Conservation (phyloP, 1,140 invertebrate genomes). For the Papilio aristodemus region DNA sequence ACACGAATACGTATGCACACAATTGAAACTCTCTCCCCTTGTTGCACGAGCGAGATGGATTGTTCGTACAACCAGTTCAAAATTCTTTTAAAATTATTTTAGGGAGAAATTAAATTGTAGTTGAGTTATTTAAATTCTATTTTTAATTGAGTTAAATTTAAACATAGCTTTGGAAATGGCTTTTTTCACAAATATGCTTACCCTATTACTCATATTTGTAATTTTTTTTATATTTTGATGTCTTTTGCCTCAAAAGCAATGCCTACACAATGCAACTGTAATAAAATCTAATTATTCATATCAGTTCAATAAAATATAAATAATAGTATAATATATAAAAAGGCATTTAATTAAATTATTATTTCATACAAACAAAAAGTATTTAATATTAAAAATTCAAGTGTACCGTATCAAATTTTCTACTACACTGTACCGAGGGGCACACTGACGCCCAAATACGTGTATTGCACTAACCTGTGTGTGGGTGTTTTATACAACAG, state of each 20-base stretch:
- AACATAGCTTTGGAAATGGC: too few species aligned
- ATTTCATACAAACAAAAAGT: background rate
- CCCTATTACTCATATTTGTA: too few species aligned
- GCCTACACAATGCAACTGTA: too few species aligned
- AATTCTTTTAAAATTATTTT: background rate
- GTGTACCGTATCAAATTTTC: constrained; percentile 13
- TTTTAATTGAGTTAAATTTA: too few species aligned
- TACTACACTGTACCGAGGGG: constrained; percentile 33
- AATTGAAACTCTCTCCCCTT: constrained; percentile 52
- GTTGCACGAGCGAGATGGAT: constrained; percentile 56
- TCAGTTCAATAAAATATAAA: background rate
- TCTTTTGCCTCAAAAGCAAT: too few species aligned
- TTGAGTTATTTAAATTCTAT: too few species aligned
- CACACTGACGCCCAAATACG: constrained; percentile 44
- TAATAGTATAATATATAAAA: background rate
- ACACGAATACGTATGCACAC: constrained; percentile 51
- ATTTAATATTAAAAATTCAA: background rate
- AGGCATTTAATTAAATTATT: background rate
- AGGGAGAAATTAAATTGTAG: too few species aligned
- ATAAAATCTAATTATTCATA: too few species aligned
- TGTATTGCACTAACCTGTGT: constrained; percentile 58
- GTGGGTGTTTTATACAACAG: constrained; percentile 77
- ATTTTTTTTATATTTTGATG: too few species aligned
- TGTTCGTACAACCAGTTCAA: constrained; percentile 49
- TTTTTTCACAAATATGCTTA: too few species aligned